These are phyloP conservation scores for Trisateles emortualis DNA, from an alignment of 2,888 invertebrate genomes.

Conservation along the genomic window DNA sequence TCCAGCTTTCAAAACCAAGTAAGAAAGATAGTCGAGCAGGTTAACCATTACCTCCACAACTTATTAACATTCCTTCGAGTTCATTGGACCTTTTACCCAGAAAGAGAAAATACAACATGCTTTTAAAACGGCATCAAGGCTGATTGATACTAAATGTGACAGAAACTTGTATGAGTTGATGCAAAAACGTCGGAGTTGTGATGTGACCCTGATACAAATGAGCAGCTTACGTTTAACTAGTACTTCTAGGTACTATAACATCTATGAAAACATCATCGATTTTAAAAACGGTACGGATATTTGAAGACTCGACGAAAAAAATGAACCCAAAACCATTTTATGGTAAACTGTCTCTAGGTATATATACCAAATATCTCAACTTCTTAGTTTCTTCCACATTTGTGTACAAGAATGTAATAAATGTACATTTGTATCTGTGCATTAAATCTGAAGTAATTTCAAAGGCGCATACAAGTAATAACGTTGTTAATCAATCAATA, in stretches of 20 bases:
- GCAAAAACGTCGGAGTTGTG: not conserved
- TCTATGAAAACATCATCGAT: too few relatives aligned
- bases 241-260: too few relatives aligned
- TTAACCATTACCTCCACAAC: constrained; percentile 9
- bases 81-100: constrained; percentile 13
- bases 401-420: too few relatives aligned
- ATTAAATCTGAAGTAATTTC: too few relatives aligned
- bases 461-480: too few relatives aligned
- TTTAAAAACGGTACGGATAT: not conserved
- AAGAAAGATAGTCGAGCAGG: constrained; percentile 6
- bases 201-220: constrained; percentile 1
- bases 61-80: constrained; percentile 21
- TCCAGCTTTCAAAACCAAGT: constrained; percentile 3
- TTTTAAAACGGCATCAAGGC: constrained; percentile 8
- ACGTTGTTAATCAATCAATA: not conserved
- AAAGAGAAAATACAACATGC: constrained; percentile 16
- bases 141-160: constrained; percentile 12
- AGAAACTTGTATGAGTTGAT: constrained; percentile 1
- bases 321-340: too few relatives aligned
- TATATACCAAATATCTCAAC: too few relatives aligned
- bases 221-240: too few relatives aligned
- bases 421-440: not conserved
- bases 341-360: too few relatives aligned
- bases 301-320: too few relatives aligned
- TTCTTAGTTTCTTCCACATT: too few relatives aligned